Evolutionary conservation across 1,140 invertebrate genomes (phyloP), one percentile per base, ranked within the genome.

Genomic region (Euwallacea fornicatus): DNA sequence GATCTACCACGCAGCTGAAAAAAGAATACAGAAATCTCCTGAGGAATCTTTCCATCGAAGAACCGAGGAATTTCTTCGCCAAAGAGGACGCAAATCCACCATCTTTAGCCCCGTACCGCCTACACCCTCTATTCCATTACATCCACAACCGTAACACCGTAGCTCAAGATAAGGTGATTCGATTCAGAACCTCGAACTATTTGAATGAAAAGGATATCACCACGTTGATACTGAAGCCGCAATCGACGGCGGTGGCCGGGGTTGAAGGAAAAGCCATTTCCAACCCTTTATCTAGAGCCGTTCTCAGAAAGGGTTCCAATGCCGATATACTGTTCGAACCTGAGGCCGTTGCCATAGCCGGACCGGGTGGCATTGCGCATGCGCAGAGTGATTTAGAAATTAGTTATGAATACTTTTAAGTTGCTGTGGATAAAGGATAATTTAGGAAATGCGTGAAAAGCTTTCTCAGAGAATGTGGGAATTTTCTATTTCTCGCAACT

Each of bases 311-410:
- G 75, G 86, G 83, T 42, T 83, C 78, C 66, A 80, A 82, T 74
- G 85, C 82, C 11, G 83, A 86, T 60, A 84, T 91, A 15, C 79
- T 86, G 47, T 89, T 88, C 75, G 83, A 86, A 71, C 90, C 90
- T 2, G 82, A 85, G 69, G 88, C 89, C 2, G 83, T 88, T 0
- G 90, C 90, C n/a, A 83, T 90, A 6, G 89, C 84, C 8, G 90
- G 90, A 2, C 88, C 88, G 9, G 89, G 89, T 0, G 90, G 90
- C 33, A 84, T 87, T 60, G 89, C 89, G 0, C 87, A 90, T 74
- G 88, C 89, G 2, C 84, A 89, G 77, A 89, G 89, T 42, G 88
- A 90, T 71, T 78, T 85, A 41, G 81, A 82, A 72, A 79, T 82
- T 55, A 66, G 66, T 67, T 82, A 81, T 72, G 78, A 80, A 58